These are phyloP conservation scores for Margaritifera margaritifera DNA, from an alignment of 2,888 invertebrate species.

Conservation along the genomic window DNA sequence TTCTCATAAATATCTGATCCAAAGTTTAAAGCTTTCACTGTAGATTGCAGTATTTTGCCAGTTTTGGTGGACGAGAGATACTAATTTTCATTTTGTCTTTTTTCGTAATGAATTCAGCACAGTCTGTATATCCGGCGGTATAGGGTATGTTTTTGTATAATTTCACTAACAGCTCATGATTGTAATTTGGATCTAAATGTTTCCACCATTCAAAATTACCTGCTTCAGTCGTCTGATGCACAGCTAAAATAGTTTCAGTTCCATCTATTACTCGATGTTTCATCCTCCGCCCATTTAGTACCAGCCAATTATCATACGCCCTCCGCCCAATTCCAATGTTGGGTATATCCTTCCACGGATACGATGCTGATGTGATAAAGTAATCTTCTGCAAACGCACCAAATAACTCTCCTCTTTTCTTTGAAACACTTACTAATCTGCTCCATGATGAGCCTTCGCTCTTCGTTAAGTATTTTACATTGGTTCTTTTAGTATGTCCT, in stretches of 20 bases:
- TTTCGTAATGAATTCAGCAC: conserved; percentile 34
- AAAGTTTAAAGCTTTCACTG: too few species aligned
- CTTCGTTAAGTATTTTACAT: conserved; percentile 48
- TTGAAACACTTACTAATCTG: conserved; percentile 34
- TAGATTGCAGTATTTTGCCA: too few species aligned
- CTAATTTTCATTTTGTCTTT: conserved; percentile 11
- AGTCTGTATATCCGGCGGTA: conserved; percentile 49
- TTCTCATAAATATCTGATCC: too few species aligned
- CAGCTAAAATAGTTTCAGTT: conserved; percentile 53
- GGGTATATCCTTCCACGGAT: conserved; percentile 59
- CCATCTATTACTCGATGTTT: conserved; percentile 52
- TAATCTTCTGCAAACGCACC: conserved; percentile 57
- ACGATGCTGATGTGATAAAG: conserved; percentile 53
- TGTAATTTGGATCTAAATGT: conserved; percentile 47
- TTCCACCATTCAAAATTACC: conserved; percentile 57
- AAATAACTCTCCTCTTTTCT: conserved; percentile 49
- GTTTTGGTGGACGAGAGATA: too few species aligned
- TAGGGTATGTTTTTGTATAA: conserved; percentile 47
- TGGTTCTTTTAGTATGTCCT: conserved; percentile 42
- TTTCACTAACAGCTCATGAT: conserved; percentile 43
- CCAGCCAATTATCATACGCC: conserved; percentile 65
- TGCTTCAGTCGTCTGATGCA: conserved; percentile 59
- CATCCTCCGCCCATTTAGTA: conserved; percentile 46
- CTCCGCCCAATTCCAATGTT: conserved; percentile 60
- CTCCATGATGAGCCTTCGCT: conserved; percentile 37